Evolutionary conservation across 53 echinoderm and acorn worm species (phyloP), one percentile per base, ranked within the genome.

Genomic region (Arbacia lixula): DNA sequence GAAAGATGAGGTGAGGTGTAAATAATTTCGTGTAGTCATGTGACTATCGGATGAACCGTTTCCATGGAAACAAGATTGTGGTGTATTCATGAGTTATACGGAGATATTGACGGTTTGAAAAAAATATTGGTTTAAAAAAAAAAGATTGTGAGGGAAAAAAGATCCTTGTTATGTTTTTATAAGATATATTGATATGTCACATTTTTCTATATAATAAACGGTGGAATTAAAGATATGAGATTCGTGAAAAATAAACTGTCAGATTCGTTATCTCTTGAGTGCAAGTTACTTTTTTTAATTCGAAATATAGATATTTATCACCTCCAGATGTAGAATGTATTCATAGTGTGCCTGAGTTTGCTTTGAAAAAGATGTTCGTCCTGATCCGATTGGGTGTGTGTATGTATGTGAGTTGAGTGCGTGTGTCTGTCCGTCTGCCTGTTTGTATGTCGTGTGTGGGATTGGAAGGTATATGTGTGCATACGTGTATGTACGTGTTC

Each of bases 51-150:
- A 61, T 63, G 64, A 26, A 46, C 33, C 2, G 64, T 62, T 81
- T 63, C 82, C 31, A 78, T 78, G 82, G 64, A 62, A 81, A 81
- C 82, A 35, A 42, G 82, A 81, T 81, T 81, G 82, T 81, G 82
- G 82, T 81, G 82, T 81, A 81, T 81, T 81, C 82, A 81, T 81
- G 82, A 63, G 32, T 81, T 81, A 63, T 61, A 46, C 64, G 64
- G 63, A 78, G 79, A 60, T 41, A 41, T 29, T 71, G 71, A 74
- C 28, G 34, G 53, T 50, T 34, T 74, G 74, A 52, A 51, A 24
- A 53, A 34, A 25, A 24, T 71, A 28, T 29, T 74, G 74, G 52
- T 41, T 41, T 0, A 67, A 52, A 53, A 72, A 46, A 46, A 51
- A 50, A 19, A 33, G 34, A 24, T 71, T 32, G 53, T 74, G 74